Evolutionary conservation across 2,113 vertebrate genomes (phyloP).

Genomic region (Hydrochoerus hydrochaeris): DNA sequence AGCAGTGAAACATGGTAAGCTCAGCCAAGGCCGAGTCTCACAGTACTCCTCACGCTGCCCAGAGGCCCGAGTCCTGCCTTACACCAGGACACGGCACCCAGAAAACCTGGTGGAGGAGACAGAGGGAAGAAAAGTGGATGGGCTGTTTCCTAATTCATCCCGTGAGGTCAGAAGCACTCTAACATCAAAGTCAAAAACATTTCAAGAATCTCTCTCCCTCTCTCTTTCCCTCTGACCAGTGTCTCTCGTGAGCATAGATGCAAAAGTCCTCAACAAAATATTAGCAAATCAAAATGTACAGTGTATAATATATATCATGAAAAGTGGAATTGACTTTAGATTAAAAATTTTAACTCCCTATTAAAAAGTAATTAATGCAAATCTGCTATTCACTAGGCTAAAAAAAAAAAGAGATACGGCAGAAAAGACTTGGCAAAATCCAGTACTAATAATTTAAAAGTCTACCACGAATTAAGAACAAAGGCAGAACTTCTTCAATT

Average conservation of each 20-base stretch:
- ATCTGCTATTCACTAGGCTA: not conserved
- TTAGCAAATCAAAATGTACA: not conserved
- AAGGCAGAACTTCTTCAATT: not conserved
- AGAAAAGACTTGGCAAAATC: not conserved
- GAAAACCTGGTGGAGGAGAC: not conserved
- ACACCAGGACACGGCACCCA: not conserved
- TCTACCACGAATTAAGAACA: not conserved
- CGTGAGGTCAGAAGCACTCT: not conserved
- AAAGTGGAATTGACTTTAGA: not conserved
- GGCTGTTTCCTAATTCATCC: not conserved
- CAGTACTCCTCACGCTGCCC: not conserved
- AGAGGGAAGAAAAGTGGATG: not conserved
- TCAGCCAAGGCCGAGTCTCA: conserved; percentile 8
- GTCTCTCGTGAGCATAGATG: not conserved
- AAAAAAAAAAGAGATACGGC: not conserved
- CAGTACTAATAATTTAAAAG: not conserved
- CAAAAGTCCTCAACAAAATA: not conserved
- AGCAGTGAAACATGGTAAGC: conserved; percentile 76
- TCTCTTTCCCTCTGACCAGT: not conserved
- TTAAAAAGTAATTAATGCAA: not conserved
- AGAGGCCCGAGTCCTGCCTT: not conserved
- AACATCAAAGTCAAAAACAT: not conserved
- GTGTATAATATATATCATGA: not conserved
- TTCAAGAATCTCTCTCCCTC: not conserved
- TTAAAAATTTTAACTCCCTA: not conserved